Conservation (phyloP, 2,888 invertebrate species). For the Conops quadrifasciatus region DNA sequence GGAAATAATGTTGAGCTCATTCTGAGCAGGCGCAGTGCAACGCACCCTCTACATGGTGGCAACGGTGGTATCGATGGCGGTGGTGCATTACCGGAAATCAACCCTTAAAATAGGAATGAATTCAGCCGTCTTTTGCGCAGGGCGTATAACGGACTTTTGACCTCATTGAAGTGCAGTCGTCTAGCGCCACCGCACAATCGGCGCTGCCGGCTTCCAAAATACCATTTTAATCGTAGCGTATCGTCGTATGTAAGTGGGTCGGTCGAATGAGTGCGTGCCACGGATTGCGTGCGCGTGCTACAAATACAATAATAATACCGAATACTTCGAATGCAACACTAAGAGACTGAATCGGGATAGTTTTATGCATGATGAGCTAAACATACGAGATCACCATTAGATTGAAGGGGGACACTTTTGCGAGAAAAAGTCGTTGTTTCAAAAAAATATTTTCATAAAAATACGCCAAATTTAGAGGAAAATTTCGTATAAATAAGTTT, state of each 20-base stretch:
- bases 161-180: slow-evolving; percentile 2
- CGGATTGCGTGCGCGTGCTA: slow-evolving; percentile 11
- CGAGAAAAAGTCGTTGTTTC: too few species aligned
- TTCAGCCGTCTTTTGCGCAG: neutral
- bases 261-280: slow-evolving; percentile 7
- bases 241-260: neutral
- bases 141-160: slow-evolving; percentile 22
- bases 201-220: neutral
- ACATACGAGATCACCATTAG: too few species aligned
- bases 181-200: slow-evolving; percentile 13
- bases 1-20: slow-evolving; percentile 8
- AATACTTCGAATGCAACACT: neutral
- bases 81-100: neutral
- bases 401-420: too few species aligned
- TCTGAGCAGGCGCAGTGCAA: slow-evolving; percentile 11
- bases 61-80: neutral
- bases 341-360: too few species aligned
- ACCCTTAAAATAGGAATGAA: slow-evolving; percentile 8
- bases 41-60: slow-evolving; percentile 21
- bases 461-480: too few species aligned
- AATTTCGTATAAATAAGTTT: too few species aligned
- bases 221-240: neutral
- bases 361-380: too few species aligned
- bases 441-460: too few species aligned
- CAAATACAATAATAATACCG: neutral